phyloP scores from a whole-genome alignment of 2,113 vertebrate species.

The Antigone vipio region DNA sequence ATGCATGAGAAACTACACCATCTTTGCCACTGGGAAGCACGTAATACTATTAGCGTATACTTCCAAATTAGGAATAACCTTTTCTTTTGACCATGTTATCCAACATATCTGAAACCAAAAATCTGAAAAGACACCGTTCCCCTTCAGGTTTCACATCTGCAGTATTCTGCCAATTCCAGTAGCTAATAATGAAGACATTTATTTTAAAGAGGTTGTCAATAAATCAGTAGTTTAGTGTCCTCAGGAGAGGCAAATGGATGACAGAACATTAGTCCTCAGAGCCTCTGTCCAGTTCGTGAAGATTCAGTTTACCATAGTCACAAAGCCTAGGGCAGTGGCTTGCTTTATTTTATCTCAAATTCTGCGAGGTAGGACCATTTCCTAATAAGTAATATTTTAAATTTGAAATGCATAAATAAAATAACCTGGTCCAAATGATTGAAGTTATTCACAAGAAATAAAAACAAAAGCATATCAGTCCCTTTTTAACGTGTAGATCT shows the following conservation, averaged over 20 bases:
- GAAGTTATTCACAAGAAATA: not conserved
- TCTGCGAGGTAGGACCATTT: not conserved
- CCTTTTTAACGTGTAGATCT: not conserved
- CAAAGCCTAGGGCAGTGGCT: not conserved
- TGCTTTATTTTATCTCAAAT: not conserved
- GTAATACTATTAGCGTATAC: not conserved
- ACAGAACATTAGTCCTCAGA: not conserved
- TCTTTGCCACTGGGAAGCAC: not conserved
- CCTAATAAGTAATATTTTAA: not conserved
- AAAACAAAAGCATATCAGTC: not conserved
- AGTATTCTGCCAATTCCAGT: not conserved
- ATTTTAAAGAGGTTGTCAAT: conserved; percentile 34
- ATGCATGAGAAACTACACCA: not conserved
- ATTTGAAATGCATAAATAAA: not conserved
- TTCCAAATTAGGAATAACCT: not conserved
- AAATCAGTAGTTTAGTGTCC: conserved; percentile 6
- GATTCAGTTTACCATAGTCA: not conserved
- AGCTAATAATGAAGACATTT: conserved; percentile 13
- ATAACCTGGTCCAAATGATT: not conserved
- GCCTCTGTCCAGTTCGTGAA: not conserved
- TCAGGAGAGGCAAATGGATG: not conserved
- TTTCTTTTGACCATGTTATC: not conserved
- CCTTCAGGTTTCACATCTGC: not conserved
- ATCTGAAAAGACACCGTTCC: not conserved
- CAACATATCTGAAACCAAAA: not conserved